A percentile compares a stretch with the other conserved stretches of the same genome.
Evolutionary conservation across 2,888 invertebrate genomes (phyloP).

Genomic region (Glyphotaelius pellucidus): DNA sequence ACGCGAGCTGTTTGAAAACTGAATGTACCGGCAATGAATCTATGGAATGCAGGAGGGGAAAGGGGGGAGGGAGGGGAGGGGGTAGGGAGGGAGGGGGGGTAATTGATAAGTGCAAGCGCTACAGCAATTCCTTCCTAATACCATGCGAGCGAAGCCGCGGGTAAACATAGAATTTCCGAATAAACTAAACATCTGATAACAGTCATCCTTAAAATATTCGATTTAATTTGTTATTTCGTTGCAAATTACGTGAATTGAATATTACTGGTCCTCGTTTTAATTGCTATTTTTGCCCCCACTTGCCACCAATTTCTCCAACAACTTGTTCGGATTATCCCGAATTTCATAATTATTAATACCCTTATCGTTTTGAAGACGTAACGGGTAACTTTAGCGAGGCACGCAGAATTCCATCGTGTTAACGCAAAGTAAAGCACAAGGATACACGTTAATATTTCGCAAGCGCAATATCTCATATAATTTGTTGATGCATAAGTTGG

Average conservation of each 20-base stretch:
- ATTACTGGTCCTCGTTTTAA: background rate
- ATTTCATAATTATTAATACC: background rate
- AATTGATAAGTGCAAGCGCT: no score
- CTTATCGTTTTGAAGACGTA: background rate
- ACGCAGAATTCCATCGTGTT: constrained; percentile 15
- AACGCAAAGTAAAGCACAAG: background rate
- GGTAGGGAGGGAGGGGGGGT: no score
- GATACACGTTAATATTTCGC: background rate
- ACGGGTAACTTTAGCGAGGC: background rate
- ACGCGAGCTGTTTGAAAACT: no score
- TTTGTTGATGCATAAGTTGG: background rate
- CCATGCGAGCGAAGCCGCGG: no score
- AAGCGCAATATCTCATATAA: background rate
- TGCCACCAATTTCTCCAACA: no score
- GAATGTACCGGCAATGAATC: no score
- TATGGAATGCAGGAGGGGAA: no score
- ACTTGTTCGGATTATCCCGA: background rate
- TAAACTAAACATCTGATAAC: background rate
- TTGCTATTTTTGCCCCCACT: background rate
- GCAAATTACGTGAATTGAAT: background rate
- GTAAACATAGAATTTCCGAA: no score
- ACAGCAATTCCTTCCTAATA: no score
- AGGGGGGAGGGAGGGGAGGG: no score
- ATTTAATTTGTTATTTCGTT: background rate
- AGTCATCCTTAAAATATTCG: background rate